Evolutionary conservation across 1,140 invertebrate species (phyloP).

Genomic region (Leptestheria dahalacensis): DNA sequence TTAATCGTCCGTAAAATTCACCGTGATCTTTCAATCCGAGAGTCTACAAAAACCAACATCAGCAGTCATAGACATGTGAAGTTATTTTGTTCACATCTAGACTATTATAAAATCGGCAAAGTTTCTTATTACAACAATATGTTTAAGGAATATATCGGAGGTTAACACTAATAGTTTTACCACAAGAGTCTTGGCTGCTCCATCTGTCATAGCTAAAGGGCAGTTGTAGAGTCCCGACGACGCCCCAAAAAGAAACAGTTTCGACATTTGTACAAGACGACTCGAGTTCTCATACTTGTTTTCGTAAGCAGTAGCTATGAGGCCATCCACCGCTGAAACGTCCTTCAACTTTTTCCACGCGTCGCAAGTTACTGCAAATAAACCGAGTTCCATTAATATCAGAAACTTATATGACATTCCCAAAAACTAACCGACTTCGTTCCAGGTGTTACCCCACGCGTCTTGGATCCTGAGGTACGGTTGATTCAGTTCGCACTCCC

Average conservation of each 20-base stretch:
- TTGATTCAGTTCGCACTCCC: constrained; percentile 36
- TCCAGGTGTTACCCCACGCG: constrained; percentile 39
- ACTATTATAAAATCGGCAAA: too few species aligned
- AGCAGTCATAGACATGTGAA: too few species aligned
- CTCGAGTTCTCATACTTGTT: constrained; percentile 32
- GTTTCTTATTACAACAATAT: too few species aligned
- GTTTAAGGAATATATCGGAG: too few species aligned
- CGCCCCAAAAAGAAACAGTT: constrained; percentile 37
- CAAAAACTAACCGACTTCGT: constrained; percentile 28
- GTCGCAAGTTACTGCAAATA: constrained; percentile 29
- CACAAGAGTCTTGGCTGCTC: constrained; percentile 38
- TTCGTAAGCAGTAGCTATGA: constrained; percentile 40
- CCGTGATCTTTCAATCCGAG: constrained; percentile 21
- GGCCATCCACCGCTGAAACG: constrained; percentile 40
- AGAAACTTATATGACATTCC: not conserved
- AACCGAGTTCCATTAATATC: not conserved
- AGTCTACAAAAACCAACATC: not conserved
- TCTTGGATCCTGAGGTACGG: constrained; percentile 34
- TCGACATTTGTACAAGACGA: constrained; percentile 40
- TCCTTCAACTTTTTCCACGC: constrained; percentile 40
- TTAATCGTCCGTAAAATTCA: constrained; percentile 30
- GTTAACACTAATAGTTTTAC: too few species aligned
- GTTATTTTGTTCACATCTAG: too few species aligned
- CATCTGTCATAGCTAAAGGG: constrained; percentile 48
- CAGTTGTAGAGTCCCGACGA: constrained; percentile 40